Conservation (phyloP, 2,888 invertebrate species). For the Stenodera caucasica region DNA sequence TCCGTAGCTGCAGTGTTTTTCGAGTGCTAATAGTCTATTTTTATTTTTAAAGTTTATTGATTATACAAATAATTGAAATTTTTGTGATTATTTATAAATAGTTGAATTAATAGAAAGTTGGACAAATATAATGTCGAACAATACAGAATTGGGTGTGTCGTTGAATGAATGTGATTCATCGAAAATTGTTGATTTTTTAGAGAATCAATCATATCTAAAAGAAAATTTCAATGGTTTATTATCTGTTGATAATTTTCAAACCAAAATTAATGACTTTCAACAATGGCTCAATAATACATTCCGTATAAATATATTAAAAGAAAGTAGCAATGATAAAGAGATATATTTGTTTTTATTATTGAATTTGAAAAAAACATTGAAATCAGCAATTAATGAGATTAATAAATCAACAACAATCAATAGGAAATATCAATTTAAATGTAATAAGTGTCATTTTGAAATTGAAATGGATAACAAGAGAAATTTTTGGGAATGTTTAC, state of each 20-base stretch:
- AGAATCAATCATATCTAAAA: conserved; percentile 16
- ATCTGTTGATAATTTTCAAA: conserved; percentile 23
- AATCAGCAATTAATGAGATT: conserved; percentile 31
- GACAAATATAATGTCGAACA: not conserved
- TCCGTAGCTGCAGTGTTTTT: too few relatives aligned
- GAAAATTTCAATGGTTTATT: conserved; percentile 8
- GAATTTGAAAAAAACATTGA: conserved; percentile 36
- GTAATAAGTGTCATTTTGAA: conserved; percentile 33
- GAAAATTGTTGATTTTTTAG: conserved; percentile 15
- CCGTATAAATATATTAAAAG: conserved; percentile 30
- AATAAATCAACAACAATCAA: conserved; percentile 25
- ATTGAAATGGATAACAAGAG: conserved; percentile 27
- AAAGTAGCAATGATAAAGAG: conserved; percentile 28
- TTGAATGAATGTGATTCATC: not conserved
- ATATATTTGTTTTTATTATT: conserved; percentile 32
- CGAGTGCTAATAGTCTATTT: too few relatives aligned
- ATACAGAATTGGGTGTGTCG: not conserved
- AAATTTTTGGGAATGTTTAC: conserved; percentile 37
- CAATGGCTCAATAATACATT: conserved; percentile 34
- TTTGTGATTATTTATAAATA: too few relatives aligned
- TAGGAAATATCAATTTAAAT: conserved; percentile 26
- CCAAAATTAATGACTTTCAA: conserved; percentile 34
- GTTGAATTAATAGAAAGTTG: too few relatives aligned
- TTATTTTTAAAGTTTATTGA: too few relatives aligned
- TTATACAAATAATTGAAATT: too few relatives aligned